Percentiles rank a stretch among this genome's conserved stretches.
Conservation (phyloP, 2,113 vertebrate species). For the Nematolebias whitei region DNA sequence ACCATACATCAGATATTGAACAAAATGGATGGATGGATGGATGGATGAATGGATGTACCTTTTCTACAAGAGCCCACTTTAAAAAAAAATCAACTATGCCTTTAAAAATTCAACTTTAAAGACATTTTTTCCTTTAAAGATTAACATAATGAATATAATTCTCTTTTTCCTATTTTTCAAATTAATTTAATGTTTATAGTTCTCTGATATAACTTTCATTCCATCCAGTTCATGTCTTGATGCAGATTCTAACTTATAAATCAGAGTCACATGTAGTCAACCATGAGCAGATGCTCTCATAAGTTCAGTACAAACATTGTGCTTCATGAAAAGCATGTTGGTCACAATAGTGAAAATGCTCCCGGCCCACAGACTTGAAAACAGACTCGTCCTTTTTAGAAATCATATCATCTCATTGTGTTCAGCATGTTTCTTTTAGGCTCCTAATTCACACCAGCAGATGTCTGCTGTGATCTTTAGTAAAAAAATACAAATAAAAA, state of each 20-base stretch:
- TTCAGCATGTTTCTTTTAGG: slow-evolving; percentile 18
- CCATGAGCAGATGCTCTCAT: slow-evolving; percentile 63
- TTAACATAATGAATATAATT: slow-evolving; percentile 9
- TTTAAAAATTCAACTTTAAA: not conserved
- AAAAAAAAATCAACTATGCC: not conserved
- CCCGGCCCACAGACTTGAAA: slow-evolving; percentile 19
- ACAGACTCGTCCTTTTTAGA: slow-evolving; percentile 3
- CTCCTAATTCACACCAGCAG: slow-evolving; percentile 2
- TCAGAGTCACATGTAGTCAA: slow-evolving; percentile 64
- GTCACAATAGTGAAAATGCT: slow-evolving; percentile 43
- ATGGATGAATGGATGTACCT: too few species aligned
- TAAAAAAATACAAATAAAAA: not conserved
- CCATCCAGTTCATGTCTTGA: slow-evolving; percentile 27
- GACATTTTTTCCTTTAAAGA: not conserved
- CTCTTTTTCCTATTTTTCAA: slow-evolving; percentile 8
- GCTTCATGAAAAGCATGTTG: slow-evolving; percentile 28
- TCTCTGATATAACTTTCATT: slow-evolving; percentile 34
- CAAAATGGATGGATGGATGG: too few species aligned
- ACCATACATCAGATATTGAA: too few species aligned
- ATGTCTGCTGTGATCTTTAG: not conserved
- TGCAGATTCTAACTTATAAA: slow-evolving; percentile 47
- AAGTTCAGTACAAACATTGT: slow-evolving; percentile 47
- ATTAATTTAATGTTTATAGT: slow-evolving; percentile 25
- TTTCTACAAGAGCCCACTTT: too few species aligned
- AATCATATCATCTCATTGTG: slow-evolving; percentile 10